Base-by-base conservation (phyloP, 2,797 vertebrate genomes). In the Parotocinclus haroldoi region DNA sequence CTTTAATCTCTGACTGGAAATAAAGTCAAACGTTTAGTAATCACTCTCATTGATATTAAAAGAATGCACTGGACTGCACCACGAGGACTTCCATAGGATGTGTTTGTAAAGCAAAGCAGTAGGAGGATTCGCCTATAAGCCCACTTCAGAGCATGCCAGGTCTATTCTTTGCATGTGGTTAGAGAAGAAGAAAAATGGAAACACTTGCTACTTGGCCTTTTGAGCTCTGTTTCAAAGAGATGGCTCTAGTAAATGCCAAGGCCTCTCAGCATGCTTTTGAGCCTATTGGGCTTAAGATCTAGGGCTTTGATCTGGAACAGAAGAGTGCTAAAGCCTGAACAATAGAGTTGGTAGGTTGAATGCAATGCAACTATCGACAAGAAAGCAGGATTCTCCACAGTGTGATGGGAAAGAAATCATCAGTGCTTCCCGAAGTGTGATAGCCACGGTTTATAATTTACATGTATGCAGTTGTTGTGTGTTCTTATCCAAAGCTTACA, bases 141-240 rank as follows among this genome's bases (percentile, higher is more conserved):
- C 40, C 63, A 67, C 58, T 58, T 72, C 68, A 51, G 61, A 64
- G 63, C 52, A 60, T 56, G 50, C 55, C 58, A 65, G 48, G 63
- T 70, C 60, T 45, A 62, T 66, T 75, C 66, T 54, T 38, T 70
- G 53, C 52, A 64, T 66, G 57, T 52, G 64, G 50, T 54, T 63
- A 50, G 12, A 49, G 53, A 53, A 65, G 44, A 61, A 45, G 46
- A n/a, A 58, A 68, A 68, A 72, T 70, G 50, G 61, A 71, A 50
- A 59, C 55, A 61, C 66, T 71, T 67, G 69, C 65, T 59, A 71
- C 68, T 68, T 71, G 71, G 70, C 73, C 76, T 79, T 81, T 80
- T 76, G 27, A 50, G 71, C 76, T 78, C 83, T 74, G 73, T 84
- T 85, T 86, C 79, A 86, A 84, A 87, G 83, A 82, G 70, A 71